Base-by-base conservation (phyloP, 2,797 vertebrate genomes). In the Apodemus agrarius region DNA sequence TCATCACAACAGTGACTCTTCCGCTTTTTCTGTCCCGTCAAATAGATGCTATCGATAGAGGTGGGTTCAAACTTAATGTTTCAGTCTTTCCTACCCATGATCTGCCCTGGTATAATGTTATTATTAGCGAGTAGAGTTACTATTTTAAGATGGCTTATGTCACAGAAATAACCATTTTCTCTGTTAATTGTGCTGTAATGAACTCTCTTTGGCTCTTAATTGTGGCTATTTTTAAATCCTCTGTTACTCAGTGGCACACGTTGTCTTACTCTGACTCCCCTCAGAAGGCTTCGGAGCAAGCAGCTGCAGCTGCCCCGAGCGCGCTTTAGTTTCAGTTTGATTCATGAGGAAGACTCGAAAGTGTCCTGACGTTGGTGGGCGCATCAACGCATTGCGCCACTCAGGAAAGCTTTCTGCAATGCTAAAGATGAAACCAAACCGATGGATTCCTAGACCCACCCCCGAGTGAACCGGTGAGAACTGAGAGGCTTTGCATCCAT, bases 141-240 rank as follows among this genome's bases (percentile, higher is more conserved):
- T 86, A 86, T 80, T 88, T 52, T 88, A 80, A 93, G 69, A 74
- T 74, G 46, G 74, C 34, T 89, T 74, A n/a, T 85, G 24, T 79
- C 59, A 69, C n/a, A 97, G 72, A 93, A 96, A 91, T 75, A 91
- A 95, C n/a, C 74, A 81, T 81, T 95, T 85, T 94, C 52, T 46
- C 88, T 85, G 67, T 81, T 57, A 93, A 46, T 76, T 91, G 67
- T 69, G 61, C 72, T n/a, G 0, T 40, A 76, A 91, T n/a, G 94
- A 94, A 85, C 72, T 94, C 63, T 57, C 43, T 7, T 75, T 46
- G 46, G 49, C 31, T 72, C 83, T 89, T 93, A 90, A 65, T 84
- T 63, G 63, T 75, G 82, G 72, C 26, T 89, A 29, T 92, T 90
- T 78, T 90, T 52, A 86, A 93, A 49, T 90, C 21, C 81, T 94